These are phyloP conservation scores for Chloroceryle inda DNA, from an alignment of 2,797 vertebrate genomes.

Conservation along the genomic window DNA sequence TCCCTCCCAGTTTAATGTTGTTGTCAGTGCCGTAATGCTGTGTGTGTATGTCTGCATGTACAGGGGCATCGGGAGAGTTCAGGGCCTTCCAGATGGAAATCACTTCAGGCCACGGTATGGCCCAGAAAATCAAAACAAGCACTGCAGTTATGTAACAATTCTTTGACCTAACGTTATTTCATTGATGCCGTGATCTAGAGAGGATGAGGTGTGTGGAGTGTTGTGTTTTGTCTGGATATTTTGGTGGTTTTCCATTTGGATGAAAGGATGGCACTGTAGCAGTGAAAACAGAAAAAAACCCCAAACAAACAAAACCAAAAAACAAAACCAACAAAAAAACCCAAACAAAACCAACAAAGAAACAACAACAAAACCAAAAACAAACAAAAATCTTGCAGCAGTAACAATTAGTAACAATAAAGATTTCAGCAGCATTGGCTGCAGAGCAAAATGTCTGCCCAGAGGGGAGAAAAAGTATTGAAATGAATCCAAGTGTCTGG, in stretches of 20 bases:
- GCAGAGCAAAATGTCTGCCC: background rate
- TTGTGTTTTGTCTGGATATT: background rate
- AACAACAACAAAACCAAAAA: no score
- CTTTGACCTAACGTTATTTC: background rate
- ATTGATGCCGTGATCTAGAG: background rate
- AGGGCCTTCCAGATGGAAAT: conserved; percentile 10
- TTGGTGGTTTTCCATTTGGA: background rate
- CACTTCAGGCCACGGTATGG: background rate
- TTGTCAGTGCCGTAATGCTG: background rate
- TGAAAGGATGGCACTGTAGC: background rate
- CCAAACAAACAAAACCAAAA: no score
- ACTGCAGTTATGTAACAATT: background rate
- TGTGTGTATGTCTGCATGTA: background rate
- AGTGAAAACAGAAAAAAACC: background rate
- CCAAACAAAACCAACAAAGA: no score
- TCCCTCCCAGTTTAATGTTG: background rate
- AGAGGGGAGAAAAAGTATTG: background rate
- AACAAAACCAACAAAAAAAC: background rate
- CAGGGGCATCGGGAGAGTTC: background rate
- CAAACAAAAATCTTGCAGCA: no score
- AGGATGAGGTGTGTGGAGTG: background rate
- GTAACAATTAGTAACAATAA: background rate
- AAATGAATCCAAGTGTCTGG: background rate
- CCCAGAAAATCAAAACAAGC: background rate
- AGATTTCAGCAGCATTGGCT: background rate